Evolutionary conservation across 2,888 invertebrate species (phyloP).

Genomic region (Agrochola lychnidis): DNA sequence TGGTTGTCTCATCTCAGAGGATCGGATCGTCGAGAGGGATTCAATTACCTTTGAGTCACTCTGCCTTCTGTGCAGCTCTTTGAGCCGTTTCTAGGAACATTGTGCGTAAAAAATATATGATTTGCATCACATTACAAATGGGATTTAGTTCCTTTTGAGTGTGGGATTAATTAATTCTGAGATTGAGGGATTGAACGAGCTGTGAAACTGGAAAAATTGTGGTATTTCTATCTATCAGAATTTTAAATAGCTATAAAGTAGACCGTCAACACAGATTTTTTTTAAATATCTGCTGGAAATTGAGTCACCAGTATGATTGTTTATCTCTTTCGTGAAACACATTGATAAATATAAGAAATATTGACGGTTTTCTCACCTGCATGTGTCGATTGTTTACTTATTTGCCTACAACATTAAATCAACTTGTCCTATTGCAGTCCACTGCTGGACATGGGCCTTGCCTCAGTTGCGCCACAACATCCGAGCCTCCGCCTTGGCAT

Average conservation of each 20-base stretch:
- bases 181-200: slow-evolving; percentile 11
- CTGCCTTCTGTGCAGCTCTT: slow-evolving; percentile 53
- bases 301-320: neutral
- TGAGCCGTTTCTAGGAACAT: slow-evolving; percentile 26
- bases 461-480: neutral
- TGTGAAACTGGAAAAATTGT: neutral
- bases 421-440: neutral
- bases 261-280: neutral
- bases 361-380: neutral
- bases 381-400: neutral
- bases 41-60: slow-evolving; percentile 74
- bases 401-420: neutral
- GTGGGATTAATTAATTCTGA: slow-evolving; percentile 12
- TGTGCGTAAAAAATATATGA: slow-evolving; percentile 49
- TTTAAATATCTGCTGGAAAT: neutral
- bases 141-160: slow-evolving; percentile 14
- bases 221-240: neutral
- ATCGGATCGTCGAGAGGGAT: slow-evolving; percentile 70
- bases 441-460: neutral
- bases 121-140: slow-evolving; percentile 9
- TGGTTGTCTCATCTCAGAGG: slow-evolving; percentile 68
- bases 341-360: neutral
- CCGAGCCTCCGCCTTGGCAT: neutral
- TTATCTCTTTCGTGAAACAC: neutral
- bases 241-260: neutral